Base-by-base conservation (phyloP, 2,888 invertebrate genomes). In the Cerastis rubricosa region DNA sequence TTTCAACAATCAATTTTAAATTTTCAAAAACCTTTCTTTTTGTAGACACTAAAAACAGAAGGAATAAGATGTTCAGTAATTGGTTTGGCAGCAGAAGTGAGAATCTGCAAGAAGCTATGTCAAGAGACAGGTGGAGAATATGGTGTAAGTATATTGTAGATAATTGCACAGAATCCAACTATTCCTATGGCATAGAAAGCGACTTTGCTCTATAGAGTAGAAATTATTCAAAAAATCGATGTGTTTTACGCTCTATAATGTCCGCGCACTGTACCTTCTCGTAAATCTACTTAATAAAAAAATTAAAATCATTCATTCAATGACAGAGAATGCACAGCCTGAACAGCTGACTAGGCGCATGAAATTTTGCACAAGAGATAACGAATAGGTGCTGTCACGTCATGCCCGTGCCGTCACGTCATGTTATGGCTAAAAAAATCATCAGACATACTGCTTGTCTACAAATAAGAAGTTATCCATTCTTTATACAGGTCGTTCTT, bases 11-110 rank as follows among this genome's bases (percentile, higher is more conserved):
- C 0, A 17, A 0, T 61, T 59, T 4, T 9, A 35, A 11, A 19
- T 35, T 9, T 35, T 35, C 1, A 61, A 35, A 35, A 25, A 40
- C n/a, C 1, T n/a, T 43, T 43, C 49, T 92, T 94, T 68, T 96
- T 96, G 51, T 88, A 98, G 98, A 94, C 94, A 65, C 93, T 99
- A 72, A 99, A 99, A 95, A 97, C 96, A 54, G 98, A 97, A 94
- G 98, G 99, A 65, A 98, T 99, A 66, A 97, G 99, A 75, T 99
- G 99, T 93, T 99, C 99, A 22, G 98, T 99, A 2, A 99, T 99
- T 89, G 99, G 99, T 59, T 95, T 99, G 67, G 98, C 99, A 8
- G 99, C 99, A 3, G 99, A 99, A 97, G 98, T 99, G 17, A 98
- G 98, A 87, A 98, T 99, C 49, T 99, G 99, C 93, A 98, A 98